A percentile compares a stretch with the other conserved stretches of the same genome.
Conservation (phyloP, 1,140 invertebrate genomes). For the Geopemphigus sp. region DNA sequence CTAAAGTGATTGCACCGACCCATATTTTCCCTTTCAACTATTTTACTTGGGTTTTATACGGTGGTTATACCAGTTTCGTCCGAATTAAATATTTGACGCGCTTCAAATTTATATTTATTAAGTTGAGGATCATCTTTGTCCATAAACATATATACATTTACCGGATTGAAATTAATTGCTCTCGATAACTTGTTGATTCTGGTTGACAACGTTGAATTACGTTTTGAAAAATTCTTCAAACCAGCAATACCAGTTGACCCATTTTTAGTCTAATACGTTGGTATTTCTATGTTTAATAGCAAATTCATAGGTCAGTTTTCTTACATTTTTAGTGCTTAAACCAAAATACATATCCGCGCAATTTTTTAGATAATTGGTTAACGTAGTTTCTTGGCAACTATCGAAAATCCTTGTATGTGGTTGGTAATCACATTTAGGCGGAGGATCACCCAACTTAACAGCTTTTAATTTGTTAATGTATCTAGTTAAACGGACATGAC, state of each 20-base stretch:
- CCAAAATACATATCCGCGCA: slow-evolving; percentile 31
- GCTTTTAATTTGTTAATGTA: neutral
- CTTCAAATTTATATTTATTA: neutral
- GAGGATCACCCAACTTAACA: neutral
- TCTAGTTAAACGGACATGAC: neutral
- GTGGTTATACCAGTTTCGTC: neutral
- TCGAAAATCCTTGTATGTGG: neutral
- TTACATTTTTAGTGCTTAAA: neutral
- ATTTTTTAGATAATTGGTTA: slow-evolving; percentile 16
- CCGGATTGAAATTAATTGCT: neutral
- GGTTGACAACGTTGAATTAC: neutral
- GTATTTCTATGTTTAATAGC: slow-evolving; percentile 13
- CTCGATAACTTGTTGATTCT: slow-evolving; percentile 14
- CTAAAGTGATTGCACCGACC: neutral
- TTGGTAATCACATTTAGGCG: neutral
- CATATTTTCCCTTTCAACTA: neutral
- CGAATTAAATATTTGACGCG: neutral
- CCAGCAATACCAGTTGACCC: neutral
- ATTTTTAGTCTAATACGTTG: neutral
- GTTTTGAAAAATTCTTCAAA: neutral
- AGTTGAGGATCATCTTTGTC: neutral
- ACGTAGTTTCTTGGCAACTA: neutral
- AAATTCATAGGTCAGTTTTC: slow-evolving; percentile 36
- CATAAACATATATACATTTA: neutral
- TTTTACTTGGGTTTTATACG: neutral